Conservation (phyloP, 2,113 vertebrate genomes). For the Mormyrus lacerda region DNA sequence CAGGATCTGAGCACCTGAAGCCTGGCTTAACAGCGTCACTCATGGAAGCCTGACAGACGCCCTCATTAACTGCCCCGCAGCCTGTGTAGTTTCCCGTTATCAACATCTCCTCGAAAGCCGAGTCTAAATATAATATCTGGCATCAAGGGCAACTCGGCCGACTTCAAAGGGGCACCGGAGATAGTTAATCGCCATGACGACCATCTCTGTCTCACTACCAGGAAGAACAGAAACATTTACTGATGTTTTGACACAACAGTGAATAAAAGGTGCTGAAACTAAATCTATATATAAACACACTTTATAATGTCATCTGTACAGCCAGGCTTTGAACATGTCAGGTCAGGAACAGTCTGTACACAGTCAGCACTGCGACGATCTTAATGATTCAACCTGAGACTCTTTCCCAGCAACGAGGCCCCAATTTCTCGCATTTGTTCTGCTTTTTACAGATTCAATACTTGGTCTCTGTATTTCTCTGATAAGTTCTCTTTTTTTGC, state of each 20-base stretch:
- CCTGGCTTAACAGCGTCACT: neutral
- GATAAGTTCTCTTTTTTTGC: neutral
- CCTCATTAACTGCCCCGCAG: constrained; percentile 28
- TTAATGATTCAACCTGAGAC: no score
- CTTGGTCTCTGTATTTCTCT: neutral
- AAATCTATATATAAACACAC: neutral
- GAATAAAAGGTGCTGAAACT: neutral
- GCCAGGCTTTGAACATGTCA: neutral
- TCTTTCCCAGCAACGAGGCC: neutral
- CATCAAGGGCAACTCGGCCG: constrained; percentile 38
- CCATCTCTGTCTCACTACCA: neutral
- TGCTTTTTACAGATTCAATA: neutral
- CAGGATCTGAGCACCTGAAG: neutral
- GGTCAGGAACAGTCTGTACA: neutral
- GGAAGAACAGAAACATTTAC: neutral
- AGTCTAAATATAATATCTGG: constrained; percentile 46
- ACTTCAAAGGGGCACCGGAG: constrained; percentile 22
- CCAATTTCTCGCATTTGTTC: neutral
- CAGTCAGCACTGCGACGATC: neutral
- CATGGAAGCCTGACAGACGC: neutral
- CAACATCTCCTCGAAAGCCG: constrained; percentile 42
- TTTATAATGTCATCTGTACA: neutral
- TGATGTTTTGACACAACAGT: neutral
- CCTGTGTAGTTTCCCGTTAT: constrained; percentile 36
- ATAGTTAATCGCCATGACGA: constrained; percentile 24